Evolutionary conservation across 92 coral and sea anemone genomes (phyloP).

Genomic region (Parazoanthus darwini): DNA sequence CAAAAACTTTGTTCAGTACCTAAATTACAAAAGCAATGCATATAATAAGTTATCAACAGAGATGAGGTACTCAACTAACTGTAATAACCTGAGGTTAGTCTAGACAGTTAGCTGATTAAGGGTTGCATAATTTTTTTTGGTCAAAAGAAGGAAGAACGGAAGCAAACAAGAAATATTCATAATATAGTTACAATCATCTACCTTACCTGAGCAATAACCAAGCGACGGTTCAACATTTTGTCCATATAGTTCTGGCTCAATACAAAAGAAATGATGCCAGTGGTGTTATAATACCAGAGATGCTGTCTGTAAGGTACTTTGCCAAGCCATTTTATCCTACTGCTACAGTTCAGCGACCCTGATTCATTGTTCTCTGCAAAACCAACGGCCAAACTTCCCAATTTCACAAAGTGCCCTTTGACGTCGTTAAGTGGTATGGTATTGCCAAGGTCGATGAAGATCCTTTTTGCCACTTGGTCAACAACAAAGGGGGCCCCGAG

Average conservation of each 20-base stretch:
- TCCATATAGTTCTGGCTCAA: conserved; percentile 36
- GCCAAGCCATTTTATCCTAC: conserved; percentile 57
- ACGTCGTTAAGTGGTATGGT: conserved; percentile 41
- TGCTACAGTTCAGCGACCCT: conserved; percentile 36
- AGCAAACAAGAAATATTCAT: background rate
- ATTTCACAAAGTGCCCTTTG: conserved; percentile 32
- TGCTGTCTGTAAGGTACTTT: conserved; percentile 10
- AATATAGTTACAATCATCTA: no score
- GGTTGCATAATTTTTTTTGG: no score
- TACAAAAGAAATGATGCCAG: conserved; percentile 63
- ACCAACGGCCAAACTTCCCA: conserved; percentile 38
- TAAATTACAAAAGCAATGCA: no score
- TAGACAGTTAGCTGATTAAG: no score
- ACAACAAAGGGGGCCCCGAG: conserved; percentile 57
- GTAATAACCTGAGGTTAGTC: no score
- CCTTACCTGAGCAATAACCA: conserved; percentile 62
- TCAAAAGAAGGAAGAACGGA: no score
- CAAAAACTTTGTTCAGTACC: no score
- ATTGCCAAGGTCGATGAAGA: conserved; percentile 69
- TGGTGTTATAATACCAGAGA: conserved; percentile 46
- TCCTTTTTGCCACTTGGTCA: conserved; percentile 34
- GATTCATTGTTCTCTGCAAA: background rate
- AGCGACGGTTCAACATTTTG: conserved; percentile 26
- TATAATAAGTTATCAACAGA: no score
- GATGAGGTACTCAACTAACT: no score